Evolutionary conservation across 1,140 invertebrate genomes (phyloP), one percentile per base, ranked within the genome.

Genomic region (Orchestia grillus): DNA sequence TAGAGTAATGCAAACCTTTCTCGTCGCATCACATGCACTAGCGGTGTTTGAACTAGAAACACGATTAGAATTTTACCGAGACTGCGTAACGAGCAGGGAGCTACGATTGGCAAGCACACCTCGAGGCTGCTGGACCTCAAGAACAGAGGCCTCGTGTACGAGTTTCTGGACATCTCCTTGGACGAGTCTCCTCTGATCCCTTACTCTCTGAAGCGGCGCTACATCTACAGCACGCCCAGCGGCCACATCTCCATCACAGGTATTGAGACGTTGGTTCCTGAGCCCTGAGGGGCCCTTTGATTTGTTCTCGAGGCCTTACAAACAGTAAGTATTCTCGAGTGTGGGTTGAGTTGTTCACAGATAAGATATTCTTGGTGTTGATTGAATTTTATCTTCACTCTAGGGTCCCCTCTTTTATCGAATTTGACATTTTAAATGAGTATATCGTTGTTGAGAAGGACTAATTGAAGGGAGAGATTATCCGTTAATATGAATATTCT

Each of bases 131-230:
- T 98, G 36, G 98, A 98, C 96, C 97, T 98, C 96, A 98, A 98
- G 96, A 98, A 97, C 95, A 97, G 98, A 96, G 98, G 98, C 41
- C 97, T 97, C 28, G 97, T 98, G 0, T 97, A 98, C 6, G 97
- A 98, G 23, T 98, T 98, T 96, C 97, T 98, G 87, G 97, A 98
- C 96, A 98, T 98, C 40, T 97, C 97, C 41, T 97, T 98, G 36
- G 98, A 98, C 90, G 98, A 98, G 97, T 97, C 97, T 87, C 98
- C 98, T 53, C 97, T 98, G 28, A 97, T 98, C 95, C 98, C 98
- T 1, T 98, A 98, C 96, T 97, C 98, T 96, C 97, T 97, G 96
- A 97, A 97, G 96, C 97, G 98, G 96, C 97, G 98, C 44, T 98
- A 98, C 97, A 97, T 98, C 42, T 98, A 97, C 96, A 98, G 98